Evolutionary conservation across 2,113 vertebrate genomes (phyloP), one percentile per base, ranked within the genome.

Genomic region (Setophaga petechia): DNA sequence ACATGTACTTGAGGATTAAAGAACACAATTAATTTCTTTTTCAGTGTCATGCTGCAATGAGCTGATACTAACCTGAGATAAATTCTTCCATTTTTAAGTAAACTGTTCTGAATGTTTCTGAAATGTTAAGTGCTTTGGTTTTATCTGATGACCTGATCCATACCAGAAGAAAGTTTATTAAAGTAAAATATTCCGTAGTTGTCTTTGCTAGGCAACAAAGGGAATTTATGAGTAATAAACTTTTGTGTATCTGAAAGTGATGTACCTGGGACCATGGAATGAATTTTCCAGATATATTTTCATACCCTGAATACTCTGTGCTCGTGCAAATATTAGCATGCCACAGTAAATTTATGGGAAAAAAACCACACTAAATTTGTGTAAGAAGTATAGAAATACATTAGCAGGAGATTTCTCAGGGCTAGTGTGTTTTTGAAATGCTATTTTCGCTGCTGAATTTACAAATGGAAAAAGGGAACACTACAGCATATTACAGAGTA

Each of bases 201-300:
- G 1, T 75, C 89, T 94, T 80, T 81, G 65, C 85, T 92, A 94
- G 59, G 90, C 82, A 88, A 86, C 88, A 46, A 65, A 65, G 76
- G 54, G 68, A 83, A 81, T 92, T 93, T 88, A 59, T 52, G 57
- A 84, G 61, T 65, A 88, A 81, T 47, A 71, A 93, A 91, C 24
- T 86, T 85, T 7, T 25, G 35, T 90, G 8, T 67, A 72, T 93
- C 79, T 92, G 58, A 79, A 93, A 92, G 49, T 41, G 43, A 86
- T 95, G 87, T 97, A 57, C 92, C 66, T 72, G 59, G 61, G 76
- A 89, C 72, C 11, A 0, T 84, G 73, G 62, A 95, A 81, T 96
- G n/a, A 87, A 78, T 94, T 96, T 96, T 93, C 79, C 94, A 90
- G 68, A 75, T 92, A 51, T 9, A 4, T 80, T 94, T 94, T 95